Percentiles rank a stretch among this genome's conserved stretches.
These are phyloP conservation scores for Salarias fasciatus DNA, from an alignment of 2,797 vertebrate species.

Conservation along the genomic window DNA sequence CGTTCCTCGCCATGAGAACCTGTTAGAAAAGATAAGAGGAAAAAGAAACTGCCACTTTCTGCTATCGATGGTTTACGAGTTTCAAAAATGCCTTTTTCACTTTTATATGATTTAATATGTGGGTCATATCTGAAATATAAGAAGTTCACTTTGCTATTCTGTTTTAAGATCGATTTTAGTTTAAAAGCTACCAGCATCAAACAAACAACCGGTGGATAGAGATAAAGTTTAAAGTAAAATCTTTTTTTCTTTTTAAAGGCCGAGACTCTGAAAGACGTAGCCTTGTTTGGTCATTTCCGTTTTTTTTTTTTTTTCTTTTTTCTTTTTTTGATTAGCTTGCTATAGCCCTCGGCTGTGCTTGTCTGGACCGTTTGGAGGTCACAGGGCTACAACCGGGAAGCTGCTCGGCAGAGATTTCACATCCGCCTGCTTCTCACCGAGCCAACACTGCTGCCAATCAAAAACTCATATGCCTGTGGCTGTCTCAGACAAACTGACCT, in stretches of 20 bases:
- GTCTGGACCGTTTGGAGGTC: constrained; percentile 66
- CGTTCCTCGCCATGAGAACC: constrained; percentile 79
- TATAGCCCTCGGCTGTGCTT: constrained; percentile 41
- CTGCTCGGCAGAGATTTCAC: constrained; percentile 43
- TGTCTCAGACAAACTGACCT: constrained; percentile 9
- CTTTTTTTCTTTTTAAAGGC: constrained; percentile 58
- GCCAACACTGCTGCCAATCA: constrained; percentile 51
- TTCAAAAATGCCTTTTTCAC: not conserved
- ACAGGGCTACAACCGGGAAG: constrained; percentile 48
- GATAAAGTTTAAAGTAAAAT: constrained; percentile 71
- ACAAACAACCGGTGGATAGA: constrained; percentile 53
- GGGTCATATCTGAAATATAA: constrained; percentile 4
- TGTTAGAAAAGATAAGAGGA: constrained; percentile 84
- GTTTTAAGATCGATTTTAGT: constrained; percentile 41
- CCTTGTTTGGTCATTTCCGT: constrained; percentile 52
- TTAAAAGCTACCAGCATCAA: constrained; percentile 49
- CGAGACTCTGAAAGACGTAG: constrained; percentile 39
- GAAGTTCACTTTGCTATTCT: constrained; percentile 20
- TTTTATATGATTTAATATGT: not conserved
- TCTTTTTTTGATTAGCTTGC: constrained; percentile 60
- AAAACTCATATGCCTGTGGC: constrained; percentile 7
- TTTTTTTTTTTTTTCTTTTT: too few relatives aligned
- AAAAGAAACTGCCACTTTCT: constrained; percentile 77
- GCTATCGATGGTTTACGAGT: constrained; percentile 70
- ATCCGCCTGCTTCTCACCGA: constrained; percentile 36